phyloP scores from a whole-genome alignment of 2,113 vertebrate genomes.

The Hypomesus transpacificus region DNA sequence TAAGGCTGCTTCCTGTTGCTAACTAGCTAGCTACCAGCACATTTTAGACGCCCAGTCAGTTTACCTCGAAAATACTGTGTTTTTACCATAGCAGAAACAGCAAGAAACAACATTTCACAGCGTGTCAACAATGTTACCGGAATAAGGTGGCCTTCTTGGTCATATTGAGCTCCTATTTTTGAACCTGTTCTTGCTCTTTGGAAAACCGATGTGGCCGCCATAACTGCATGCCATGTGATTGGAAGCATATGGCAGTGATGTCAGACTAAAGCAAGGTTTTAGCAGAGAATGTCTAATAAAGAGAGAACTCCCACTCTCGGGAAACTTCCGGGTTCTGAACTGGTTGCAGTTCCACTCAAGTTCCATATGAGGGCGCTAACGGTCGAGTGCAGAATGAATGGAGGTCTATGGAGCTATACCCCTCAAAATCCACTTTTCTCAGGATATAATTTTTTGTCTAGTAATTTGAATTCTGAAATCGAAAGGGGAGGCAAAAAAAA shows the following conservation, averaged over 20 bases:
- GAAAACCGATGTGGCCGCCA: constrained; percentile 72
- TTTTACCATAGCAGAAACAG: background rate
- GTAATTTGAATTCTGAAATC: too few species aligned
- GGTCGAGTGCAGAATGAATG: too few species aligned
- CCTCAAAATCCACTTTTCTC: too few species aligned
- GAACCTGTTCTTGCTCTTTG: constrained; percentile 70
- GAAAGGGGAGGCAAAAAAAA: too few species aligned
- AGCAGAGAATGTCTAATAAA: too few species aligned
- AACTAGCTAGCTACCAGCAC: background rate
- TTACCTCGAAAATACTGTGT: background rate
- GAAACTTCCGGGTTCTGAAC: too few species aligned
- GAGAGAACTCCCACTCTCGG: too few species aligned
- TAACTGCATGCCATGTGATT: constrained; percentile 59
- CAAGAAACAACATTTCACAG: background rate
- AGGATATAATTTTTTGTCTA: too few species aligned
- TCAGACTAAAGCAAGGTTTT: too few species aligned
- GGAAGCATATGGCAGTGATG: constrained; percentile 5
- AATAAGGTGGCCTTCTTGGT: constrained; percentile 74
- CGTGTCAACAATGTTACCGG: constrained; percentile 55
- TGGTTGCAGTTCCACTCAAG: too few species aligned
- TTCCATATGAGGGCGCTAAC: too few species aligned
- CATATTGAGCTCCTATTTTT: constrained; percentile 70
- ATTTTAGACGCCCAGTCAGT: background rate
- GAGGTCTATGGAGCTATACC: too few species aligned
- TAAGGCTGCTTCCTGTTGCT: background rate